Conservation (phyloP, 2,113 vertebrate species). For the Anthoscopus minutus region DNA sequence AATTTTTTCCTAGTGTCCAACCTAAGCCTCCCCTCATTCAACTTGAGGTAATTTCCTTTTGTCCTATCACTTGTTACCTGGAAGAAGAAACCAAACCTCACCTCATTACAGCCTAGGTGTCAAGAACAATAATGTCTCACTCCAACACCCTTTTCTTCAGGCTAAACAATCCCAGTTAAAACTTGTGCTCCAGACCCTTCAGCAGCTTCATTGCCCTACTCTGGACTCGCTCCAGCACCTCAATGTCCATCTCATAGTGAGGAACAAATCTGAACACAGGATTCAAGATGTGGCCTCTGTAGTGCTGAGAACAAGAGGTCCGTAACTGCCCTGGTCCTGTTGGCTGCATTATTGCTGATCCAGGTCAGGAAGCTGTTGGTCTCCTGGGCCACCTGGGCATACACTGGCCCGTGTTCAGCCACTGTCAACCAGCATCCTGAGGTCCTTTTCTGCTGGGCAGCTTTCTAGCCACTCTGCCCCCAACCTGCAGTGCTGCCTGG, state of each 20-base stretch:
- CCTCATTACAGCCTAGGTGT: background rate
- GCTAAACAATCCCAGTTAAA: background rate
- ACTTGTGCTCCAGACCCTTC: background rate
- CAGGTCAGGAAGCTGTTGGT: background rate
- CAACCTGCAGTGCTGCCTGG: background rate
- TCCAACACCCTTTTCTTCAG: background rate
- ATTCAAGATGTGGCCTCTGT: background rate
- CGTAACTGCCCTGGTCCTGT: background rate
- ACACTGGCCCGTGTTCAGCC: background rate
- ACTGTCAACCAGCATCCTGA: accelerated
- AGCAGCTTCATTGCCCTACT: background rate
- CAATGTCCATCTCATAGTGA: background rate
- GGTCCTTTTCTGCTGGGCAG: accelerated
- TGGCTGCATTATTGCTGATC: background rate
- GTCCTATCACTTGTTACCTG: background rate
- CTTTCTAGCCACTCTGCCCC: background rate
- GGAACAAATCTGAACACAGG: background rate
- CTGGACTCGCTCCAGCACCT: background rate
- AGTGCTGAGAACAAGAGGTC: accelerated
- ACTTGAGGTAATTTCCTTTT: background rate
- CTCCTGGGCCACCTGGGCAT: background rate
- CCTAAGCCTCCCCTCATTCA: background rate
- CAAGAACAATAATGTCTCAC: background rate
- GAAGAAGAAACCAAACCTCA: background rate
- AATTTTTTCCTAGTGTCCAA: background rate